Evolutionary conservation across 1,140 invertebrate species (phyloP), one percentile per base, ranked within the genome.

Genomic region (Drosophila repleta): DNA sequence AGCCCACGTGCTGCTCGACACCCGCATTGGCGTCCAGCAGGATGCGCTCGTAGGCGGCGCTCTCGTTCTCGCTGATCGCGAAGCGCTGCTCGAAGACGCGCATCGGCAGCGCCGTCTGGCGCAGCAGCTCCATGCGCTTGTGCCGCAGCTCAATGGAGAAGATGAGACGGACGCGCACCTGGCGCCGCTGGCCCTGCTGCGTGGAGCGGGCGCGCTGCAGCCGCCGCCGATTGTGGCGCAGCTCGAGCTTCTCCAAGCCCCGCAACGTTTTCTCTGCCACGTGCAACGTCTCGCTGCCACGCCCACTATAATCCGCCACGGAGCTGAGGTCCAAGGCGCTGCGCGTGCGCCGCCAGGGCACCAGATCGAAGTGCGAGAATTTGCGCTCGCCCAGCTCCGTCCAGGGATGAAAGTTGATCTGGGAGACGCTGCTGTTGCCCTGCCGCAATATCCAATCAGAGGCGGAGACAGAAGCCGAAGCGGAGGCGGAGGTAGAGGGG

Each of bases 121-220:
- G 75, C n/a, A 91, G 72, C 15, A 91, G 46, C 73, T 90, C 90
- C 83, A 91, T 88, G 37, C 87, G 74, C 52, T 89, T 91, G 68
- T 91, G 90, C 3, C 90, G 80, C 69, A 91, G 43, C 56, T 91
- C 90, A 20, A 91, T 87, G 55, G 87, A 91, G 70, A 91, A 91
- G 52, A 91, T 80, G 6, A 91, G 60, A 13, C 90, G 90, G 0
- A 91, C 85, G 0, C 90, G 83, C 1, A 91, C 90, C 52, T 89
- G 62, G 2, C 87, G 65, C 13, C 80, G 52, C n/a, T 75, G 32
- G 0, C 76, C 71, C 56, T 88, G 71, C 26, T 89, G 48, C 43
- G 79, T 69, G 24, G 60, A 63, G 7, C 74, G 64, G 1, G 75
- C 73, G 1, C 74, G 77, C 41, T 89, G 77, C 56, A 90, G 32